Evolutionary conservation across 2,113 vertebrate genomes (phyloP), one percentile per base, ranked within the genome.

Genomic region (Rhinolophus sinicus): DNA sequence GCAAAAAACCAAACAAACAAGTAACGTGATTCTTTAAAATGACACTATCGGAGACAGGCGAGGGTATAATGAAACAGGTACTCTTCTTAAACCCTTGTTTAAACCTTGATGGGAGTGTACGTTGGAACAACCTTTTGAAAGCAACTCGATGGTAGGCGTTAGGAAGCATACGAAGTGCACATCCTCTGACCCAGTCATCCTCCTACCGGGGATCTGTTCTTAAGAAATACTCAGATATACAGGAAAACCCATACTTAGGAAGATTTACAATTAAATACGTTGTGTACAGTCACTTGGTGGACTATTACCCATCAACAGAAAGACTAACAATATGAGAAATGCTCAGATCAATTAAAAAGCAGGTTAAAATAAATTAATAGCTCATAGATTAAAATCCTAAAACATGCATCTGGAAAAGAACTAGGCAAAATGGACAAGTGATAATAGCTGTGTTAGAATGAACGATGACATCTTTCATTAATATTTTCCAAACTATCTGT

Each of bases 41-140:
- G 33, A 30, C 54, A 19, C 38, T 54, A 33, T 18, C 78, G 30
- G 84, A 24, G 64, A 56, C 40, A 13, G 47, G 40, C 33, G 60
- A 70, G 40, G 22, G 26, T n/a, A 14, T 24, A 22, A 60, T 30
- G 73, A 52, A 81, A 67, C 19, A 26, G 35, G 22, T 50, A 26
- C 52, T 60, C 58, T 44, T 70, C 50, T 44, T 73, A 58, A 60
- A 60, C 47, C 28, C 69, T 62, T 47, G 54, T 70, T 88, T 14
- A 56, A 52, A 64, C 19, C 30, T 50, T n/a, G 30, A 44, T 22
- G 8, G 50, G n/a, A n/a, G 0, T 81, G 1, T 35, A 60, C 40
- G 7, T 26, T 78, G 85, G 58, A 91, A 56, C n/a, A 65, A 24
- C 21, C 16, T 75, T 93, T 93, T 12, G 24, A 77, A 85, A 97